Evolutionary conservation across 2,888 invertebrate species (phyloP).

Genomic region (Parelbella ahira): DNA sequence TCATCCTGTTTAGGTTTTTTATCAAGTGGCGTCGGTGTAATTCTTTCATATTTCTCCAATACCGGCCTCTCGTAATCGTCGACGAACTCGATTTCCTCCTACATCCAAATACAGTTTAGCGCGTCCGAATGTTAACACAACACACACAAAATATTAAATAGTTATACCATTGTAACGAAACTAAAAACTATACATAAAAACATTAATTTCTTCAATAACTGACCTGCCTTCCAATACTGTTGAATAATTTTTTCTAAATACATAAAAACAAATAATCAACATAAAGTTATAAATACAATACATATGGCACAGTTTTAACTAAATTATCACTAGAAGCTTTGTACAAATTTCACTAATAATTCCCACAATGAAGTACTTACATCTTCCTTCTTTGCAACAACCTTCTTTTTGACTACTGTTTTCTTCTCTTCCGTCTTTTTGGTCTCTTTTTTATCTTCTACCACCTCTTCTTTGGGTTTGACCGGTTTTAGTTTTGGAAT

Average conservation of each 20-base stretch:
- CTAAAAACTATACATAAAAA: neutral
- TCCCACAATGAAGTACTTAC: constrained; percentile 52
- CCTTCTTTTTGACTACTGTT: constrained; percentile 73
- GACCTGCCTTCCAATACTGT: constrained; percentile 5
- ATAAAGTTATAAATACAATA: constrained; percentile 6
- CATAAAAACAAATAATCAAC: constrained; percentile 12
- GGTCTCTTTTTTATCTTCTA: constrained; percentile 64
- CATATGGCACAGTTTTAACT: neutral
- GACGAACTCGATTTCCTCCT: constrained; percentile 76
- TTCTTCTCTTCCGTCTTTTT: constrained; percentile 62
- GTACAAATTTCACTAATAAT: constrained; percentile 34
- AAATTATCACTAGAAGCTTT: constrained; percentile 39
- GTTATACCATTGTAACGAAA: constrained; percentile 10
- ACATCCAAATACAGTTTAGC: constrained; percentile 64
- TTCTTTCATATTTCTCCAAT: constrained; percentile 84
- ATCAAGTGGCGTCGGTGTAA: constrained; percentile 65
- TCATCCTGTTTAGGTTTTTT: constrained; percentile 73
- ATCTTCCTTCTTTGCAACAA: constrained; percentile 70
- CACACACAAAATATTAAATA: constrained; percentile 35
- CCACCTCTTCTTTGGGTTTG: constrained; percentile 73
- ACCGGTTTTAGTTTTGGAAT: constrained; percentile 81
- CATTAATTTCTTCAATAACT: constrained; percentile 3
- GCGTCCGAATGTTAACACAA: constrained; percentile 56
- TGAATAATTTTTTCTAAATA: constrained; percentile 5
- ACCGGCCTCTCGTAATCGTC: constrained; percentile 88